A percentile compares a stretch with the other conserved stretches of the same genome.
phyloP scores from a whole-genome alignment of 2,888 invertebrate genomes.

The Mycogona germanica region DNA sequence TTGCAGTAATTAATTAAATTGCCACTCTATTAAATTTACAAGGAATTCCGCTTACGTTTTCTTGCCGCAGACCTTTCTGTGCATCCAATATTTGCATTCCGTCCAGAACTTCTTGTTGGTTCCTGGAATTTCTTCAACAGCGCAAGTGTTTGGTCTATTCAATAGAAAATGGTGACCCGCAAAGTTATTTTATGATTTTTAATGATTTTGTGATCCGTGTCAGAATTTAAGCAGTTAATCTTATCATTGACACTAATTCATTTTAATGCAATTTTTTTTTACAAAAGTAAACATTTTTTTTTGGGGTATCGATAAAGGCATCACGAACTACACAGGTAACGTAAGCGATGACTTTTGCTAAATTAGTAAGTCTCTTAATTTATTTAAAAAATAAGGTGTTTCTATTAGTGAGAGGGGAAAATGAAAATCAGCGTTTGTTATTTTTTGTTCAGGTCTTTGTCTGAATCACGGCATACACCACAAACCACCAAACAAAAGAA shows the following conservation, averaged over 20 bases:
- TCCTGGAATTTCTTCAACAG: conserved; percentile 36
- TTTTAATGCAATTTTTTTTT: neutral
- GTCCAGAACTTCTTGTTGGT: conserved; percentile 34
- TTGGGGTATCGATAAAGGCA: too few relatives aligned
- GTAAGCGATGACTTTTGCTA: too few relatives aligned
- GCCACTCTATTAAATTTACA: neutral
- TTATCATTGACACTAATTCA: neutral
- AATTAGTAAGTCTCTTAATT: too few relatives aligned
- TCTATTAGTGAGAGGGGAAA: too few relatives aligned
- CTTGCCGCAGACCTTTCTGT: conserved; percentile 34
- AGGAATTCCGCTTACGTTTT: conserved; percentile 32
- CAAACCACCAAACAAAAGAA: too few relatives aligned
- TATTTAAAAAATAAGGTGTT: too few relatives aligned
- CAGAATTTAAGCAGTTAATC: neutral
- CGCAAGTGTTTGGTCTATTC: conserved; percentile 36
- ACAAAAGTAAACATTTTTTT: too few relatives aligned
- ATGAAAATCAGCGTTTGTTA: too few relatives aligned
- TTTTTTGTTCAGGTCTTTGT: too few relatives aligned
- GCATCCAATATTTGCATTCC: conserved; percentile 37
- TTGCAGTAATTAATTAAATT: conserved; percentile 1
- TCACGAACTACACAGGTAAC: too few relatives aligned
- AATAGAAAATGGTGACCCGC: neutral
- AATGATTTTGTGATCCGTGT: neutral
- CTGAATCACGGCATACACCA: too few relatives aligned
- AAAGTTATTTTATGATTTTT: neutral